phyloP scores from a whole-genome alignment of 2,113 vertebrate genomes.

The Stercorarius parasiticus region DNA sequence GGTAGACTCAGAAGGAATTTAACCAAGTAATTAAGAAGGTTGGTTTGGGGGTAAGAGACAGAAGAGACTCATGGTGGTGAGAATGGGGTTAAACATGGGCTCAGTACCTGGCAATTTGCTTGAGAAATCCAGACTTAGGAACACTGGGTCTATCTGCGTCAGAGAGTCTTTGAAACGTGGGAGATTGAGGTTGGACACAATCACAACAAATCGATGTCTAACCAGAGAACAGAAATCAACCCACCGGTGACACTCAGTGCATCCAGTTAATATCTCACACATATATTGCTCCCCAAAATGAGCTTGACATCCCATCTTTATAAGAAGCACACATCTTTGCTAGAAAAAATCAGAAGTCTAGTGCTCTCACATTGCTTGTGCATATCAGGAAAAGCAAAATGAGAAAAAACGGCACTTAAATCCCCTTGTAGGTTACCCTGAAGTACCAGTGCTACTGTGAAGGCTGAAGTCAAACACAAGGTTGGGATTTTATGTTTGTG shows the following conservation, averaged over 20 bases:
- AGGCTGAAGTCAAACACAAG: not conserved
- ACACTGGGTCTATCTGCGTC: not conserved
- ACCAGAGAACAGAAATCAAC: not conserved
- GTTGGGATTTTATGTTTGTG: not conserved
- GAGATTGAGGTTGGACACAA: not conserved
- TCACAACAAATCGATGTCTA: not conserved
- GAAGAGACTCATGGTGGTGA: not conserved
- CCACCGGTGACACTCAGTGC: not conserved
- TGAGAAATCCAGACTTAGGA: not conserved
- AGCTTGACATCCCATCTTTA: not conserved
- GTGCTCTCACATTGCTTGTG: not conserved
- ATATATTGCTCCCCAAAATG: not conserved
- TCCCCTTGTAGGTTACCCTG: not conserved
- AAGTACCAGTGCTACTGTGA: not conserved
- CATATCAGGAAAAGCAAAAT: not conserved
- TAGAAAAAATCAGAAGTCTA: not conserved
- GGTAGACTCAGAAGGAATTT: not conserved
- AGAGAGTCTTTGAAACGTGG: not conserved
- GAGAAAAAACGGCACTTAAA: not conserved
- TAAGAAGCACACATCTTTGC: not conserved
- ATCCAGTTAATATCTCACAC: not conserved
- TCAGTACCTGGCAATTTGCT: not conserved
- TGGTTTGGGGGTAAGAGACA: not conserved
- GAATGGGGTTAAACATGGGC: not conserved
- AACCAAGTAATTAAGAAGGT: not conserved